These are phyloP conservation scores for Spisula solida DNA, from an alignment of 2,888 invertebrate species.

Conservation along the genomic window DNA sequence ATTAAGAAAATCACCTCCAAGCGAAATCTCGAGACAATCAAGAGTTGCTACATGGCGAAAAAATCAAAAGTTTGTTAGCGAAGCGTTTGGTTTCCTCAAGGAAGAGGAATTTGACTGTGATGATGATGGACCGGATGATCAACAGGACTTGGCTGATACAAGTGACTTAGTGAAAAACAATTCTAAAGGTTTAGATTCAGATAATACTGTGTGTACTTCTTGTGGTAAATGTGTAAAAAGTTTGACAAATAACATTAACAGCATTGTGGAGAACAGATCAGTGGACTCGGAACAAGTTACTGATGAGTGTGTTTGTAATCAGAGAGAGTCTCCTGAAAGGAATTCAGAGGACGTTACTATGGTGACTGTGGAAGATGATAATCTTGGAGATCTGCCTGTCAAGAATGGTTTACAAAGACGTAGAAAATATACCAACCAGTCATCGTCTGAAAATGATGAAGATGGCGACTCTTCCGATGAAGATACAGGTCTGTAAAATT, in stretches of 20 bases:
- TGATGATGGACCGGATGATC: background rate
- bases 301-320: background rate
- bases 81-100: conserved; percentile 71
- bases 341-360: conserved; percentile 20
- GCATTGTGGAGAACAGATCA: background rate
- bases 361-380: conserved; percentile 48
- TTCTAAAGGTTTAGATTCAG: background rate
- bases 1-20: conserved; percentile 49
- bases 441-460: conserved; percentile 61
- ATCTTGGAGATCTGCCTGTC: conserved; percentile 26
- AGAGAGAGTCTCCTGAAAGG: background rate
- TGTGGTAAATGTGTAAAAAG: background rate
- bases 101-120: conserved; percentile 46
- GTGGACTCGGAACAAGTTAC: background rate
- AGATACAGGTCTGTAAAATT: conserved; percentile 67
- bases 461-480: conserved; percentile 82
- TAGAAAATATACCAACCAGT: conserved; percentile 27
- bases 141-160: too few species aligned
- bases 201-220: background rate
- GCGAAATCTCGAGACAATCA: conserved; percentile 7
- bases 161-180: background rate
- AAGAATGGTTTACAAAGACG: background rate
- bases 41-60: conserved; percentile 58
- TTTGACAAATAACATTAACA: background rate
- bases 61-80: conserved; percentile 73